phyloP scores from a whole-genome alignment of 2,797 vertebrate genomes.

The Lacerta agilis region DNA sequence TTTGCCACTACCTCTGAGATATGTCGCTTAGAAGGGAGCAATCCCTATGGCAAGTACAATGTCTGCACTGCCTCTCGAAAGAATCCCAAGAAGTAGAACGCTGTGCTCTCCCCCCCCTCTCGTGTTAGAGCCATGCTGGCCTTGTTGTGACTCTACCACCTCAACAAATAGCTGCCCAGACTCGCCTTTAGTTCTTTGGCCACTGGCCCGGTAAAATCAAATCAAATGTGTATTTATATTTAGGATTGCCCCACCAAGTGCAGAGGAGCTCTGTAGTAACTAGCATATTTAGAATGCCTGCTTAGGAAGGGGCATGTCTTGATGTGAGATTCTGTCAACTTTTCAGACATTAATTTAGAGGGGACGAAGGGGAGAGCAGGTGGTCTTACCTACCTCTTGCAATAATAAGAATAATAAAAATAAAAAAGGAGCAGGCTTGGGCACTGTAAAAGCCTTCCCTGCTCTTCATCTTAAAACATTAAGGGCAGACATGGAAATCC shows the following conservation, averaged over 20 bases:
- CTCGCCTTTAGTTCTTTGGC: neutral
- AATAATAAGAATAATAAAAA: neutral
- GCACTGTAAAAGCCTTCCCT: neutral
- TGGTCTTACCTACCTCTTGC: constrained; percentile 50
- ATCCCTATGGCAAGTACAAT: neutral
- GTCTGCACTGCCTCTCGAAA: neutral
- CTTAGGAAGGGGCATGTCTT: neutral
- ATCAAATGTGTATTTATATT: neutral
- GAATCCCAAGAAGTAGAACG: neutral
- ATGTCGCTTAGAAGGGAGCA: neutral
- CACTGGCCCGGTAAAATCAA: neutral
- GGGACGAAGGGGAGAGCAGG: neutral
- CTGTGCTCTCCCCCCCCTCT: neutral
- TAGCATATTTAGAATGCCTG: neutral
- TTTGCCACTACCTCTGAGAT: neutral
- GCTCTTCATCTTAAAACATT: neutral
- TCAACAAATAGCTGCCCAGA: neutral
- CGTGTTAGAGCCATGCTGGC: neutral
- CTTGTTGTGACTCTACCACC: neutral
- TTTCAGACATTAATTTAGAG: constrained; percentile 8
- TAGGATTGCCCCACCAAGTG: neutral
- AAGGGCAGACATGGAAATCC: neutral
- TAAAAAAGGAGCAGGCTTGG: neutral
- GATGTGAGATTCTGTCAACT: neutral
- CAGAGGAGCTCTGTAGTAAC: neutral